Evolutionary conservation across 30 jellyfish, hydroid and myxozoan species (phyloP), one percentile per base, ranked within the genome.

Genomic region (Turritopsis dohrnii): DNA sequence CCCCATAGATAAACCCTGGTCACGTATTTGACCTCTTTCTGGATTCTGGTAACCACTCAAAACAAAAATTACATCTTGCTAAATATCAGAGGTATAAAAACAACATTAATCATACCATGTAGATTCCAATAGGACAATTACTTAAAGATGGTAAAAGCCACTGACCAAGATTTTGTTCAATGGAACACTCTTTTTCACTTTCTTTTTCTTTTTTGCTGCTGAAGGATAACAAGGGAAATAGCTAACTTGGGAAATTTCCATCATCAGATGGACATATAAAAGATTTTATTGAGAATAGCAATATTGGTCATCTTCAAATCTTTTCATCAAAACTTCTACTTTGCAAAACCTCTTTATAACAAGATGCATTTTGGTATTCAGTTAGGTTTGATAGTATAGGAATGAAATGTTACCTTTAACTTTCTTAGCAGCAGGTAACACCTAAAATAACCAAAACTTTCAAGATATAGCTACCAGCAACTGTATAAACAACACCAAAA

Each of bases 41-140:
- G 97, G 97, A 73, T 92, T 92, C 52, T 83, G 79, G 81, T 65
- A 92, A 18, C 97, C 97, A 84, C 97, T 92, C 79, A 92, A 79
- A 24, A 82, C 97, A 75, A 92, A 92, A 22, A 84, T 89, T 71
- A 92, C 97, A 75, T 81, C 83, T 27, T 80, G 66, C 97, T 92
- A 52, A n/a, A 73, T 8, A 74, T n/a, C n/a, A n/a, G n/a, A n/a
- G n/a, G n/a, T n/a, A n/a, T 21, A 17, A 41, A 69, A 7, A 69
- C 28, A 0, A 19, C 77, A n/a, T 69, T 23, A 22, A 29, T 41
- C 60, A 41, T 13, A 41, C 13, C 60, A 41, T 69, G 28, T 69
- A 69, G 5, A 69, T 69, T 69, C 31, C 60, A 41, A 3, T 5
- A 41, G 60, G 60, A 3, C 60, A 3, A 3, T 41, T 41, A 41